These are phyloP conservation scores for Delia radicum DNA, from an alignment of 1,140 invertebrate genomes.

Conservation along the genomic window DNA sequence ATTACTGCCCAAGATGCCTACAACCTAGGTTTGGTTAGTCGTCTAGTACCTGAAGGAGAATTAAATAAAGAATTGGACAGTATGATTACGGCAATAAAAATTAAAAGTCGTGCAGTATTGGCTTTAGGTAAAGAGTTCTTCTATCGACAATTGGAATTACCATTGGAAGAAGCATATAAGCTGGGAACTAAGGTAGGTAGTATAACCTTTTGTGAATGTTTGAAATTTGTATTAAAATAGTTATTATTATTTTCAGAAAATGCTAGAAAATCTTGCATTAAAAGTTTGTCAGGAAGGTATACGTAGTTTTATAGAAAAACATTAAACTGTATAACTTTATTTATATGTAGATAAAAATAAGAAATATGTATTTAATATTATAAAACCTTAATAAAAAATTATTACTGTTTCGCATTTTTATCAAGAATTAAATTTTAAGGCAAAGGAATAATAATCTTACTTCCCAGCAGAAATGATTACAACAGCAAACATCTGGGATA, in stretches of 20 bases:
- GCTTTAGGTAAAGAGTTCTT: constrained; percentile 86
- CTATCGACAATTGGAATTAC: constrained; percentile 76
- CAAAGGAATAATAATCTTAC: too few species aligned
- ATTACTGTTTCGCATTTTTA: too few species aligned
- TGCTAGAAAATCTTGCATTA: constrained; percentile 82
- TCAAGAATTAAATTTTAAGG: too few species aligned
- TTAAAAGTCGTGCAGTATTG: constrained; percentile 79
- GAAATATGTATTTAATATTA: too few species aligned
- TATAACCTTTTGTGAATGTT: too few species aligned
- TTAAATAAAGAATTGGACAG: constrained; percentile 72
- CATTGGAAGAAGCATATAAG: constrained; percentile 73
- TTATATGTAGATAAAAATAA: not conserved
- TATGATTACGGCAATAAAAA: constrained; percentile 73
- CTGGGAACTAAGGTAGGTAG: constrained; percentile 49
- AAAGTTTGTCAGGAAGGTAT: constrained; percentile 90
- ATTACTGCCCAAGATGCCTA: constrained; percentile 79
- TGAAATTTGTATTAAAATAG: not conserved
- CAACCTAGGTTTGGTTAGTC: constrained; percentile 41
- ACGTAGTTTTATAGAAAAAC: constrained; percentile 82
- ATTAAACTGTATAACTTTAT: constrained; percentile 74
- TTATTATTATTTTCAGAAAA: constrained; percentile 56
- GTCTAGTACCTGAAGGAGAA: constrained; percentile 67
- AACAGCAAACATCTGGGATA: too few species aligned
- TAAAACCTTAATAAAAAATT: too few species aligned
- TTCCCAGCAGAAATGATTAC: too few species aligned